Percentiles rank a stretch among this genome's conserved stretches.
These are phyloP conservation scores for Chloroceryle inda DNA, from an alignment of 2,797 vertebrate genomes.

Conservation along the genomic window DNA sequence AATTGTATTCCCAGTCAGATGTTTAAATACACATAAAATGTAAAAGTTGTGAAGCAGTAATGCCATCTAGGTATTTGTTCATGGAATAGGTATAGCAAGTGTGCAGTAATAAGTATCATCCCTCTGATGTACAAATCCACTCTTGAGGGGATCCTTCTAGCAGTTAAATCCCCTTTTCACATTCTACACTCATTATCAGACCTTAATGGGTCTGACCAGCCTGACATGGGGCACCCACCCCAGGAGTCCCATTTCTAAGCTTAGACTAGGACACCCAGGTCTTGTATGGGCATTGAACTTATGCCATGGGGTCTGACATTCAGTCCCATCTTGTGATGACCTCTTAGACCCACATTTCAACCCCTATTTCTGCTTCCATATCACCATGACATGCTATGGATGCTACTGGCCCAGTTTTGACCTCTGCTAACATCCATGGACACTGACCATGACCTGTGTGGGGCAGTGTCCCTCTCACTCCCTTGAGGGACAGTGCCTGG, in stretches of 20 bases:
- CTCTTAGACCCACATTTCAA: neutral
- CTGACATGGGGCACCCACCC: neutral
- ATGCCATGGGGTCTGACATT: fast-evolving
- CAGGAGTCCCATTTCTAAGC: neutral
- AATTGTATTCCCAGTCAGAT: neutral
- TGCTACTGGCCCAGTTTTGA: neutral
- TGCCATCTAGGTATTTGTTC: neutral
- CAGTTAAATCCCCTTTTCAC: neutral
- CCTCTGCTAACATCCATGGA: fast-evolving
- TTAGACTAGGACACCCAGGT: neutral
- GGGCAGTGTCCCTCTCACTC: neutral
- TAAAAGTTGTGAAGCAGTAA: neutral
- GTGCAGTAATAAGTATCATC: neutral
- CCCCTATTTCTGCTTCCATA: fast-evolving
- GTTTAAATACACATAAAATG: neutral
- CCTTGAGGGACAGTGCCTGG: fast-evolving
- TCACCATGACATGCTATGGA: fast-evolving
- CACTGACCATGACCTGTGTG: neutral
- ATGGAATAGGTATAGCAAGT: neutral
- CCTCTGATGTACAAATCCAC: neutral
- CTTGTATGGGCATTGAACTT: neutral
- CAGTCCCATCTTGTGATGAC: neutral
- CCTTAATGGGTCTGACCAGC: fast-evolving
- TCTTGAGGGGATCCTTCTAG: neutral
- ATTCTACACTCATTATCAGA: neutral